Percentiles rank a stretch among this genome's conserved stretches.
These are phyloP conservation scores for Campaea margaritaria DNA, from an alignment of 2,888 invertebrate genomes.

Conservation along the genomic window DNA sequence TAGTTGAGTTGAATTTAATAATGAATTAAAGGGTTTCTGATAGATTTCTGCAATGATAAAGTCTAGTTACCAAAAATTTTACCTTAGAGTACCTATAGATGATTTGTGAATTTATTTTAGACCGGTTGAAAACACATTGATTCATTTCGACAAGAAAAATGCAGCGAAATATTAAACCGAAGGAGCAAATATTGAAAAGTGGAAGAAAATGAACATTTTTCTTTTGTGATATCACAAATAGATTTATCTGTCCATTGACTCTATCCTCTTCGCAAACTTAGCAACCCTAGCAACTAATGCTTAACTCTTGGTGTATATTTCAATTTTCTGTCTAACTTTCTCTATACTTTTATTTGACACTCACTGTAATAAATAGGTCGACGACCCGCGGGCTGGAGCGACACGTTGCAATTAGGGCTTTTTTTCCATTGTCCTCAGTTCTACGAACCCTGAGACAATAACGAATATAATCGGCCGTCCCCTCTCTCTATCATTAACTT, in stretches of 20 bases:
- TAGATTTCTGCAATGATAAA: too few relatives aligned
- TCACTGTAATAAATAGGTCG: slow-evolving; percentile 46
- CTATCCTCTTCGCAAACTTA: background rate
- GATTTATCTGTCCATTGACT: background rate
- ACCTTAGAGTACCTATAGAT: too few relatives aligned
- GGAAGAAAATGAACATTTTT: too few relatives aligned
- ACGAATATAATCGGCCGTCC: slow-evolving; percentile 53
- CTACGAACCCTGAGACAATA: slow-evolving; percentile 66
- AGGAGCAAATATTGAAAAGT: too few relatives aligned
- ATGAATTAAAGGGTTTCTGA: too few relatives aligned
- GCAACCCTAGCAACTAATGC: slow-evolving; percentile 2
- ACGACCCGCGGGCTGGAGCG: slow-evolving; percentile 59
- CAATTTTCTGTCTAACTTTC: slow-evolving; percentile 24
- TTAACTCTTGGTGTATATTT: slow-evolving; percentile 2
- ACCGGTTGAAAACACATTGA: too few relatives aligned
- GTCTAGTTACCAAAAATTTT: too few relatives aligned
- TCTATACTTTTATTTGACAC: slow-evolving; percentile 23
- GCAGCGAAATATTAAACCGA: too few relatives aligned
- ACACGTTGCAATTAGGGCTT: slow-evolving; percentile 65
- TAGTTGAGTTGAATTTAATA: too few relatives aligned
- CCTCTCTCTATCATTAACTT: slow-evolving; percentile 63
- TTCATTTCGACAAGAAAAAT: too few relatives aligned
- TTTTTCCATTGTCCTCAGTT: slow-evolving; percentile 71
- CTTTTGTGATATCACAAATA: too few relatives aligned
- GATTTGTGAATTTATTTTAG: too few relatives aligned